Evolutionary conservation across 2,113 vertebrate species (phyloP), one percentile per base, ranked within the genome.

Genomic region (Thomomys bottae): DNA sequence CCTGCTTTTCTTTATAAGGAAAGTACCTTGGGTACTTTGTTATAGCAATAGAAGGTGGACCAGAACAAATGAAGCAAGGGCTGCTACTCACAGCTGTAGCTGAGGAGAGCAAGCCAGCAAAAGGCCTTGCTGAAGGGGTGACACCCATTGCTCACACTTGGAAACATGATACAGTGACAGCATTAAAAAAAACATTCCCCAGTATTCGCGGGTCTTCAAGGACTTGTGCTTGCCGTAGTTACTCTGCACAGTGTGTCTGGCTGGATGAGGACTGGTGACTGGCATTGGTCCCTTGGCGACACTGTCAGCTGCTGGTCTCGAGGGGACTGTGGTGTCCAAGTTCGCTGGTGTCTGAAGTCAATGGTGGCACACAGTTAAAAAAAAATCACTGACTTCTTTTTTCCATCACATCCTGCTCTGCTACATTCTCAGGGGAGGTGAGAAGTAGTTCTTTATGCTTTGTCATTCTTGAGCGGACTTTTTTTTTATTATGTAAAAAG

Each of bases 401-500:
- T 32, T 61, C 77, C 40, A 8, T 87, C 66, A 49, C 32, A 68
- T 67, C 89, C 87, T 81, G 9, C 63, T 64, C 76, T 76, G 75
- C 79, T 80, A 42, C 18, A 26, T 28, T 64, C 75, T 57, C 36
- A 34, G 40, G 90, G 72, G 77, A 92, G 90, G 24, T 77, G 80
- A 97, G 87, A 96, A 94, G 86, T 93, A 70, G 30, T 42, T 93
- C 86, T 93, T 92, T 59, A 54, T 85, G 91, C 90, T 93, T 88
- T 97, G 96, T 97, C 96, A 96, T 95, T 95, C 94, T 38, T 71
- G 93, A 95, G 85, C 77, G 84, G 86, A 78, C 18, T 82, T 83
- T 96, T 96, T 95, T 92, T 85, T 93, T 94, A 95, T 97, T 97
- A 93, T 95, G 96, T 96, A 96, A 98, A 95, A 90, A 91, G 92